Evolutionary conservation across 1,140 invertebrate species (phyloP).

Genomic region (Himalopsyche phryganea): DNA sequence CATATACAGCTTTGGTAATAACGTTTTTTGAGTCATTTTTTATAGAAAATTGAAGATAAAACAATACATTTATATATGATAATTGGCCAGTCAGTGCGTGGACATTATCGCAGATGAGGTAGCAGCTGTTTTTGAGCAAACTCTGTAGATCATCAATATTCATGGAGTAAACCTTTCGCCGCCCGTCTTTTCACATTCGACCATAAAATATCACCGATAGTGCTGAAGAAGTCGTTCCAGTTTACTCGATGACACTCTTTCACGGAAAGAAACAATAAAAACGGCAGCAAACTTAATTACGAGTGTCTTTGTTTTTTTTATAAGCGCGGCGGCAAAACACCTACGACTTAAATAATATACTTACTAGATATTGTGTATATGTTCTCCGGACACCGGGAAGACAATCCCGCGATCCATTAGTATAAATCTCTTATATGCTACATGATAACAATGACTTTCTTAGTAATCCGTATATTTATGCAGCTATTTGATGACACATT

Average conservation of each 20-base stretch:
- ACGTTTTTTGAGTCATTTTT: no score
- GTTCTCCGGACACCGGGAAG: no score
- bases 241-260: background rate
- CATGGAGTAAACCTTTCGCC: no score
- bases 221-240: no score
- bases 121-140: conserved; percentile 23
- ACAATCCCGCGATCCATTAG: background rate
- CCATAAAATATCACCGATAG: no score
- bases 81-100: background rate
- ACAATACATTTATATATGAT: background rate
- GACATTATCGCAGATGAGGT: conserved; percentile 12
- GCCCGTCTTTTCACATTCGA: no score
- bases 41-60: conserved; percentile 5
- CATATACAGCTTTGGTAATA: no score
- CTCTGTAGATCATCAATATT: conserved; percentile 3
- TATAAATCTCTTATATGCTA: background rate
- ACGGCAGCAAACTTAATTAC: conserved; percentile 4
- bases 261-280: conserved; percentile 7
- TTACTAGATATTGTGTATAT: no score
- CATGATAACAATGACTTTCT: background rate
- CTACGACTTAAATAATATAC: background rate
- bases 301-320: conserved; percentile 8
- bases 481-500: conserved; percentile 21
- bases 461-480: background rate
- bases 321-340: background rate